A percentile compares a stretch with the other conserved stretches of the same genome.
phyloP scores from a whole-genome alignment of 2,888 invertebrate species.

The Amphipoea lucens region DNA sequence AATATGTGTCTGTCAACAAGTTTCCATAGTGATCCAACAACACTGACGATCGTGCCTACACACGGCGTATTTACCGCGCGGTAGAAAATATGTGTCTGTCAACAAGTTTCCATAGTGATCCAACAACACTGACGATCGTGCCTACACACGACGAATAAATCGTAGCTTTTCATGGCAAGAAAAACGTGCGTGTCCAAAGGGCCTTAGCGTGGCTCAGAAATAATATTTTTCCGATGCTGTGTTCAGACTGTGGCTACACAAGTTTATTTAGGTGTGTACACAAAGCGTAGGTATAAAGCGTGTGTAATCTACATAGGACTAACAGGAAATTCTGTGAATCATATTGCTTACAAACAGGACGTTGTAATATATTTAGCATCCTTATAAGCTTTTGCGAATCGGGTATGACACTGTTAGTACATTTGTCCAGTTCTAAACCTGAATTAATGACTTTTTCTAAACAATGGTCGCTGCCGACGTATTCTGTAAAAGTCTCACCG shows the following conservation, averaged over 20 bases:
- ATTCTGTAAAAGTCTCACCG: no score
- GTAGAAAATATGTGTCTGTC: no score
- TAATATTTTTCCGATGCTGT: neutral
- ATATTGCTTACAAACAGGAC: neutral
- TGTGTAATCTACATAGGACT: constrained; percentile 4
- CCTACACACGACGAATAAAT: no score
- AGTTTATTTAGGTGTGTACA: neutral
- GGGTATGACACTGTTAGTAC: no score
- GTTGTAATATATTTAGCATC: neutral
- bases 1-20: no score
- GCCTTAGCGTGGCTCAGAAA: neutral
- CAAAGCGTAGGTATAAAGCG: neutral
- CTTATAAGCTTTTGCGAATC: neutral
- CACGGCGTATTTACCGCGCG: no score
- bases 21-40: no score
- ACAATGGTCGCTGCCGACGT: neutral
- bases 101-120: no score
- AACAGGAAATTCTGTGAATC: neutral
- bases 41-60: no score
- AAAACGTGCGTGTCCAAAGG: no score
- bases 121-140: no score
- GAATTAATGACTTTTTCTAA: neutral
- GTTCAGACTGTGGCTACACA: neutral
- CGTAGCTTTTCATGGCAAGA: no score
- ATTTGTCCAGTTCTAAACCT: neutral